A percentile compares a stretch with the other conserved stretches of the same genome.
Conservation (phyloP, 2,888 invertebrate genomes). For the Hypselothyrea guttata region DNA sequence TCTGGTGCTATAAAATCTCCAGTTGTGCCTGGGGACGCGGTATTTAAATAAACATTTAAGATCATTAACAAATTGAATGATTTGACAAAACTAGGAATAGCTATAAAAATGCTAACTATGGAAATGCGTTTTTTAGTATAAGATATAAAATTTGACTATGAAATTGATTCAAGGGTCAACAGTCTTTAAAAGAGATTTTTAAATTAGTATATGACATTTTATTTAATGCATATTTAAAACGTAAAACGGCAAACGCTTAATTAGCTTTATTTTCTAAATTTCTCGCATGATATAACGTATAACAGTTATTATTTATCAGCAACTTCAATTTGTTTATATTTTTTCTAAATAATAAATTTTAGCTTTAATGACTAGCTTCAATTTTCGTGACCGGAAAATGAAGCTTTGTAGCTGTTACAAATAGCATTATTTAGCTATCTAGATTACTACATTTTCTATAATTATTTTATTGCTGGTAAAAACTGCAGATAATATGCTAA, state of each 20-base stretch:
- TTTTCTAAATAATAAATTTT: slow-evolving; percentile 32
- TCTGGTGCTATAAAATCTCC: slow-evolving; percentile 28
- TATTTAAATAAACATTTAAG: slow-evolving; percentile 36
- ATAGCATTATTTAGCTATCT: slow-evolving; percentile 28
- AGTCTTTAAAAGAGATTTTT: slow-evolving; percentile 5
- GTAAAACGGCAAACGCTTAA: no score
- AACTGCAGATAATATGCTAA: background rate
- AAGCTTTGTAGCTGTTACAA: slow-evolving; percentile 58
- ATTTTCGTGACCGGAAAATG: slow-evolving; percentile 62
- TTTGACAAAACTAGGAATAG: slow-evolving; percentile 25
- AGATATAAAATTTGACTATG: slow-evolving; percentile 19
- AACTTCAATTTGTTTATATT: slow-evolving; percentile 14
- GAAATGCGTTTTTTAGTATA: slow-evolving; percentile 17
- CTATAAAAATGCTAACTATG: slow-evolving; percentile 26
- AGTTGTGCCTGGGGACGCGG: slow-evolving; percentile 4
- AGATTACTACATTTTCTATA: slow-evolving; percentile 18
- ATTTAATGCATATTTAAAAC: no score
- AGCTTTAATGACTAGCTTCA: slow-evolving; percentile 28
- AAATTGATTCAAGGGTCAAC: slow-evolving; percentile 21
- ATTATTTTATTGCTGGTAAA: slow-evolving; percentile 6
- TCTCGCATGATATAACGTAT: no score
- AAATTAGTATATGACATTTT: no score
- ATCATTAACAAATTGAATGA: slow-evolving; percentile 52
- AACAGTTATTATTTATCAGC: background rate
- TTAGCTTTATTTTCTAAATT: no score